Base-by-base conservation (phyloP, 2,797 vertebrate species). In the Eremophila alpestris region DNA sequence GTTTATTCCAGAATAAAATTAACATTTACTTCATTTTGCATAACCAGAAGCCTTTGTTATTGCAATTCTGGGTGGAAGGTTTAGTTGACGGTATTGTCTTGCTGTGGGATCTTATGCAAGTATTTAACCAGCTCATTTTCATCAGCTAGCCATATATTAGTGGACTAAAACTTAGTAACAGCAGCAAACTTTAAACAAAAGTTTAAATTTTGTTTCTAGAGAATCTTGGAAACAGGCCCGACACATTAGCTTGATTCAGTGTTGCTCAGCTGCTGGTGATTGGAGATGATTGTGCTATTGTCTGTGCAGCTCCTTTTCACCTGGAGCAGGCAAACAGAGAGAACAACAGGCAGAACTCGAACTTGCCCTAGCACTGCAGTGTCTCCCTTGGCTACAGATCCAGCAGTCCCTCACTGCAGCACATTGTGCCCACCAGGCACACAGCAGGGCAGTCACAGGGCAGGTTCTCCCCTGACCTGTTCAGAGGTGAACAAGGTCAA, bases 401-500 rank as follows among this genome's bases (percentile, higher is more conserved):
- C 21, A n/a, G 46, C 46, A 34, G 34, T 20, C 8, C 10, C 38
- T 29, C 15, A 13, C 0, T 0, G 0, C 41, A 75, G 67, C 38
- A 13, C 5, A 2, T 4, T 1, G 1, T 13, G 2, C 4, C 26
- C 64, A 87, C 19, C 11, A 34, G n/a, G n/a, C 30, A 51, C 1
- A 0, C 1, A 26, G 11, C 7, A 29, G 24, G 14, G 48, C 29
- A 88, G 59, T 4, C 41, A 30, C 6, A 4, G 26, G 10, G 60
- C n/a, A 36, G 19, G 7, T 9, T 45, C 45, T 45, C 22, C 38
- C 52, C 34, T 49, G 36, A 36, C 16, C 12, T 10, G 45, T 36
- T 74, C 64, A 24, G 46, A 45, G 32, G 11, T 9, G 30, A 58
- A 20, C 19, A 22, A 45, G 60, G 24, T 26, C 48, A 16, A 21